Evolutionary conservation across 2,113 vertebrate species (phyloP).

Genomic region (Nothocercus julius): DNA sequence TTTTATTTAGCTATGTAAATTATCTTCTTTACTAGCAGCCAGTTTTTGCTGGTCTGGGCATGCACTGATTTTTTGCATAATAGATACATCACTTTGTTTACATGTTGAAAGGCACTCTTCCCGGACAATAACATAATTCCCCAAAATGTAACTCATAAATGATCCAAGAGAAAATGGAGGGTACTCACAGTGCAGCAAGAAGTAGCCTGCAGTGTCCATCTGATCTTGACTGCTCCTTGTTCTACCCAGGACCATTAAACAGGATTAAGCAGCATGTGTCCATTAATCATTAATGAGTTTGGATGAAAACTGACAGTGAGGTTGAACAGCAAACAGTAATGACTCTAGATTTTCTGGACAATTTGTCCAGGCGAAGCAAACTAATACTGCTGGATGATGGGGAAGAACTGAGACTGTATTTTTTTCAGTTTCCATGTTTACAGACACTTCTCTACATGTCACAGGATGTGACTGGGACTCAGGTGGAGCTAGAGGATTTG

Average conservation of each 20-base stretch:
- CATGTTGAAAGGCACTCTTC: not conserved
- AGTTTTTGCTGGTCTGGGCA: not conserved
- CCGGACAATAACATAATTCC: not conserved
- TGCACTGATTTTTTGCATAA: not conserved
- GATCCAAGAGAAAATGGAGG: not conserved
- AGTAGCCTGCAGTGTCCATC: not conserved
- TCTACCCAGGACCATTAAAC: not conserved
- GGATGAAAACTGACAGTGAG: not conserved
- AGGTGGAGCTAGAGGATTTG: too few species aligned
- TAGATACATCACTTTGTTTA: not conserved
- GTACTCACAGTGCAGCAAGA: constrained; percentile 32
- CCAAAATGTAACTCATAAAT: not conserved
- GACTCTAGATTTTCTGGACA: not conserved
- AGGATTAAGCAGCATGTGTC: not conserved
- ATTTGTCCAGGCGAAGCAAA: not conserved
- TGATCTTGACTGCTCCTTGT: not conserved
- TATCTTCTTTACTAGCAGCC: not conserved
- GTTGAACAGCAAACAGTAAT: not conserved
- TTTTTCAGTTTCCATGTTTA: not conserved
- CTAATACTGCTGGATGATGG: not conserved
- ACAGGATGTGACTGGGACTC: not conserved
- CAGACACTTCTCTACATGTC: not conserved
- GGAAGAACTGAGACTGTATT: fast-evolving
- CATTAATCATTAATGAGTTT: constrained; percentile 49
- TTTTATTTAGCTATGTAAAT: not conserved